Conservation (phyloP, 2,113 vertebrate genomes). For the Ammospiza caudacuta region DNA sequence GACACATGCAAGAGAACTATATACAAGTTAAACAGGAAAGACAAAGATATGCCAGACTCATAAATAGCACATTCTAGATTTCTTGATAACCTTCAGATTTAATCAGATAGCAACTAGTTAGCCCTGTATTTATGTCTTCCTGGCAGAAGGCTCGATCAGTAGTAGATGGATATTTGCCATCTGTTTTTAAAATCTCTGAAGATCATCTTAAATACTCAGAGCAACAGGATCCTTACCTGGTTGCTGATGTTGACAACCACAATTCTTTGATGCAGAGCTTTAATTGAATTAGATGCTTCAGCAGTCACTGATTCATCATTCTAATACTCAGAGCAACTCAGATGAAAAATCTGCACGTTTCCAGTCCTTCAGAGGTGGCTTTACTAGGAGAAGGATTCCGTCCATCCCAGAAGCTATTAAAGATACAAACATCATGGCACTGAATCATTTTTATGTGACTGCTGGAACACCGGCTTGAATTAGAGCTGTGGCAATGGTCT, state of each 20-base stretch:
- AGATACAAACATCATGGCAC: neutral
- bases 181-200: neutral
- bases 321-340: neutral
- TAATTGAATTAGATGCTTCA: conserved; percentile 58
- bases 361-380: neutral
- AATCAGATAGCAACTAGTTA: neutral
- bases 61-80: neutral
- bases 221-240: neutral
- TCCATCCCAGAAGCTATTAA: conserved; percentile 61
- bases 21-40: neutral
- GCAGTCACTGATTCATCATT: conserved; percentile 36
- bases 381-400: neutral
- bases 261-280: conserved; percentile 25
- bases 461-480: conserved; percentile 29
- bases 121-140: neutral
- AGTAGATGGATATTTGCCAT: neutral
- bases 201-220: conserved; percentile 6
- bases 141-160: neutral
- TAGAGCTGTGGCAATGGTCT: conserved; percentile 25
- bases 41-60: neutral
- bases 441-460: conserved; percentile 51
- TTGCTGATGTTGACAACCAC: neutral
- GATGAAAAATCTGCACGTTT: conserved; percentile 29
- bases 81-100: neutral
- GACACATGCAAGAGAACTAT: neutral